These are phyloP conservation scores for Teleogryllus occipitalis DNA, from an alignment of 1,140 invertebrate species.

Conservation along the genomic window DNA sequence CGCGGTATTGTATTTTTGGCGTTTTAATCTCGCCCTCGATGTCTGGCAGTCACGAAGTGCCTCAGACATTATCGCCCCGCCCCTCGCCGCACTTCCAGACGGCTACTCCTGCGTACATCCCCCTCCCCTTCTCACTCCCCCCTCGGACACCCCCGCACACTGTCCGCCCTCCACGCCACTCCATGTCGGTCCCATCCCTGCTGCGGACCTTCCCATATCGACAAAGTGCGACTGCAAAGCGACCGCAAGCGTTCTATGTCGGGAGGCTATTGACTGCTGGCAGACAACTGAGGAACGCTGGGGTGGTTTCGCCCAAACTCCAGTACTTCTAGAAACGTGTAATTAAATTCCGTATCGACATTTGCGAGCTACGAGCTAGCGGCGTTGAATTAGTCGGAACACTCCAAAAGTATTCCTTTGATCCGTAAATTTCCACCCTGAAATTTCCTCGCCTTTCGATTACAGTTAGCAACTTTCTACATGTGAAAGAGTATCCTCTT, in stretches of 20 bases:
- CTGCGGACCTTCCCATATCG: neutral
- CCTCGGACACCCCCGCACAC: neutral
- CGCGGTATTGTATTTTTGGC: constrained; percentile 12
- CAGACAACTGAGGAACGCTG: neutral
- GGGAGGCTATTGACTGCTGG: neutral
- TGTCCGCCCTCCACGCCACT: no score
- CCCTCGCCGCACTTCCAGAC: neutral
- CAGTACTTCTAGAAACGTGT: neutral
- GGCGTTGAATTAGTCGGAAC: neutral
- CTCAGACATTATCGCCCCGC: neutral
- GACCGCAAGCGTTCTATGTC: neutral
- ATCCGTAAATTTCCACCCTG: neutral
- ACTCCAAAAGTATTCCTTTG: neutral
- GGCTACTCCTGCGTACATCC: neutral
- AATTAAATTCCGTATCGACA: constrained; percentile 1
- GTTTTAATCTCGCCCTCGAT: constrained; percentile 12
- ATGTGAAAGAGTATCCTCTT: no score
- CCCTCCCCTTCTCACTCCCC: neutral
- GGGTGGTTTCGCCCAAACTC: no score
- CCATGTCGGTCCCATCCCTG: neutral
- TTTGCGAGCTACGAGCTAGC: neutral
- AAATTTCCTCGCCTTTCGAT: no score
- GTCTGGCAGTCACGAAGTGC: constrained; percentile 10
- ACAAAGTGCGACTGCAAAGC: neutral
- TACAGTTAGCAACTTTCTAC: no score